Conservation (phyloP, 2,113 vertebrate species). For the Pan paniscus region DNA sequence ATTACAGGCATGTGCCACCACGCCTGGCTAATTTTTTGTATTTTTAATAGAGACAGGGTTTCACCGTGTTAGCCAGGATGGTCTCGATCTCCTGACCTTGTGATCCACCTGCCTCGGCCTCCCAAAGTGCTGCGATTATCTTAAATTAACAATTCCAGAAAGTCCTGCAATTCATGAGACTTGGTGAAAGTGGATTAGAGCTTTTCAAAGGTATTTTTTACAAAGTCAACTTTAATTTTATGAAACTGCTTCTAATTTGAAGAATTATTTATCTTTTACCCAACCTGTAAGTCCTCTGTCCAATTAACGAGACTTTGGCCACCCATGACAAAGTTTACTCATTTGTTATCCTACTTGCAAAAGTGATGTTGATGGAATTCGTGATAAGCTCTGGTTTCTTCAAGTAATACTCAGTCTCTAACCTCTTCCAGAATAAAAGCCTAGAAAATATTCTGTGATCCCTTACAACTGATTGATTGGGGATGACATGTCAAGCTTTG, state of each 20-base stretch:
- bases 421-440: slow-evolving; percentile 57
- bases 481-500: slow-evolving; percentile 60
- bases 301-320: slow-evolving; percentile 1
- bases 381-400: slow-evolving; percentile 62
- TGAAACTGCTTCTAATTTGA: slow-evolving; percentile 49
- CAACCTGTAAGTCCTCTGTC: slow-evolving; percentile 33
- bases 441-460: slow-evolving; percentile 66
- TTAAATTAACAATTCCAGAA: slow-evolving; percentile 8
- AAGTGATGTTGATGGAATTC: slow-evolving; percentile 72
- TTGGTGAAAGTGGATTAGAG: slow-evolving; percentile 24
- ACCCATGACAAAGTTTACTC: slow-evolving; percentile 56
- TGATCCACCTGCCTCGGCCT: too few species aligned
- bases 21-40: too few species aligned
- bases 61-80: too few species aligned
- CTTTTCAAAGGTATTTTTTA: neutral
- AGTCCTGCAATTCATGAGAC: neutral
- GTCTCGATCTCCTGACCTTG: too few species aligned
- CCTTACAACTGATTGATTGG: slow-evolving; percentile 73
- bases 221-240: neutral
- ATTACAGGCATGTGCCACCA: too few species aligned
- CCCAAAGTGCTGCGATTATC: neutral
- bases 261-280: slow-evolving; percentile 36
- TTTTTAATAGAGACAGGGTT: too few species aligned
- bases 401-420: slow-evolving; percentile 13
- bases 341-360: neutral